A percentile compares a stretch with the other conserved stretches of the same genome.
Evolutionary conservation across 2,888 invertebrate genomes (phyloP).

Genomic region (Synanthedon tipuliformis): DNA sequence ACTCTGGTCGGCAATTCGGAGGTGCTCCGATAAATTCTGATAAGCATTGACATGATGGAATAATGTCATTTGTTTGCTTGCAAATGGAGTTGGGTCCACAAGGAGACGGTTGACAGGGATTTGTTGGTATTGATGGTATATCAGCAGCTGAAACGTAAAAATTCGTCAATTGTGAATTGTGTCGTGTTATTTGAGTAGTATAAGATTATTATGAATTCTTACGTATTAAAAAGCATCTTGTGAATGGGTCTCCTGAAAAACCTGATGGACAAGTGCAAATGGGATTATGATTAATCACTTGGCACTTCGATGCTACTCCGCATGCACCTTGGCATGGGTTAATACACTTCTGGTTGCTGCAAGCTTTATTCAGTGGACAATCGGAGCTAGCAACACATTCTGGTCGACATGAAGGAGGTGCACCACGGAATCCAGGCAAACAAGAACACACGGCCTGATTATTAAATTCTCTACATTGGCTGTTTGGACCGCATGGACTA

Average conservation of each 20-base stretch:
- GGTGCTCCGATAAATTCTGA: conserved; percentile 76
- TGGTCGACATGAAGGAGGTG: conserved; percentile 77
- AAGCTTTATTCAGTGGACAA: conserved; percentile 77
- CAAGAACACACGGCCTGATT: conserved; percentile 78
- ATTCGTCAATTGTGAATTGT: neutral
- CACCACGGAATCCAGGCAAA: conserved; percentile 72
- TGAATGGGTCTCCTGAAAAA: conserved; percentile 77
- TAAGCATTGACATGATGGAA: conserved; percentile 79
- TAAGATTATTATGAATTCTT: conserved; percentile 22
- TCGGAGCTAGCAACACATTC: conserved; percentile 80
- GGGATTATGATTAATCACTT: conserved; percentile 81
- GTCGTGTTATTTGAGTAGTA: neutral
- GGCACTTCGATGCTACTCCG: conserved; percentile 78
- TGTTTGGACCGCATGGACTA: conserved; percentile 73
- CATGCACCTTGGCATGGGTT: conserved; percentile 85
- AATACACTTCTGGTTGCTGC: conserved; percentile 77
- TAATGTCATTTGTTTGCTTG: conserved; percentile 60
- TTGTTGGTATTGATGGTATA: conserved; percentile 31
- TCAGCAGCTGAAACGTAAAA: conserved; percentile 29
- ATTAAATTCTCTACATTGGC: conserved; percentile 72
- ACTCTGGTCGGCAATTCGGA: conserved; percentile 80
- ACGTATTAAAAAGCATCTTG: conserved; percentile 68
- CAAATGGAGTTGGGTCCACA: conserved; percentile 81
- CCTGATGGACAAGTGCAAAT: conserved; percentile 76
- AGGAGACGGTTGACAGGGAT: conserved; percentile 81